These are phyloP conservation scores for Tachypleus tridentatus DNA, from an alignment of 1,140 invertebrate genomes.

Conservation along the genomic window DNA sequence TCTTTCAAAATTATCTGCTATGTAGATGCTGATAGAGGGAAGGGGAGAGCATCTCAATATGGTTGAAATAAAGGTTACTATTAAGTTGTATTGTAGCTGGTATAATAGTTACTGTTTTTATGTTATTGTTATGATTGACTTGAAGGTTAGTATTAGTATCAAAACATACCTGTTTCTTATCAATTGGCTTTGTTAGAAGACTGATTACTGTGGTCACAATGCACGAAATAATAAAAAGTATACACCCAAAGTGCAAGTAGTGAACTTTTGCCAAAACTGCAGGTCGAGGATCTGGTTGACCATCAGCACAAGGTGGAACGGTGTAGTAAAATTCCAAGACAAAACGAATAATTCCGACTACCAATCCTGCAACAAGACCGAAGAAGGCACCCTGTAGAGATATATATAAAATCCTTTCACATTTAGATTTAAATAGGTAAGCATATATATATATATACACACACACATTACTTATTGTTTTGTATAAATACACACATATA, in stretches of 20 bases:
- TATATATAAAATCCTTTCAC: too few species aligned
- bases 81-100: too few species aligned
- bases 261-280: slow-evolving; percentile 23
- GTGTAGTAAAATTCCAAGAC: slow-evolving; percentile 25
- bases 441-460: too few species aligned
- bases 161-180: slow-evolving; percentile 30
- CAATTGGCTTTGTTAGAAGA: slow-evolving; percentile 35
- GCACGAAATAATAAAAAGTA: slow-evolving; percentile 35
- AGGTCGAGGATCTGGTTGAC: slow-evolving; percentile 19
- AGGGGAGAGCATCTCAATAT: too few species aligned
- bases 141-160: too few species aligned
- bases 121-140: slow-evolving; percentile 7
- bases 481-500: too few species aligned
- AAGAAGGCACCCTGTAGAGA: slow-evolving; percentile 34
- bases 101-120: too few species aligned
- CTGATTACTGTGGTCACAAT: slow-evolving; percentile 33
- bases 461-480: too few species aligned
- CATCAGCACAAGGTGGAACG: slow-evolving; percentile 27
- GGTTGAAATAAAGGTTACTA: too few species aligned
- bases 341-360: slow-evolving; percentile 29
- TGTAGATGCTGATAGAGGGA: too few species aligned
- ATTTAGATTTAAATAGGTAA: too few species aligned
- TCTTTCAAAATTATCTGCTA: too few species aligned
- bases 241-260: slow-evolving; percentile 27
- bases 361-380: slow-evolving; percentile 31